These are phyloP conservation scores for Lepidocyrtinus sp. DNA, from an alignment of 2,888 invertebrate species.

Conservation along the genomic window DNA sequence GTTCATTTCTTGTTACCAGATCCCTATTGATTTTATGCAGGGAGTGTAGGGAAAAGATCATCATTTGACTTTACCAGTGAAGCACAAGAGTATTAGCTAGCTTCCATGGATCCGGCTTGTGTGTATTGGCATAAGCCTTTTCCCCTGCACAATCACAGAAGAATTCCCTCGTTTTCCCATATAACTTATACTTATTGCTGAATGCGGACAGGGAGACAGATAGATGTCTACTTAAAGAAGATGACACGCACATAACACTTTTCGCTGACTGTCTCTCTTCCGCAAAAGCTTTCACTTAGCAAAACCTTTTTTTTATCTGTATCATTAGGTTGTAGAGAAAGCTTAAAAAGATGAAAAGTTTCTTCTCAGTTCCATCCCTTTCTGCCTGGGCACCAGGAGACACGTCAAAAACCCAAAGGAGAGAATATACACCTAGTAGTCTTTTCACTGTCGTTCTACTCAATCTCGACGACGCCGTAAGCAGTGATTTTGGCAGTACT, in stretches of 20 bases:
- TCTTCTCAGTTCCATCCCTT: constrained; percentile 16
- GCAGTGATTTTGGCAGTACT: constrained; percentile 45
- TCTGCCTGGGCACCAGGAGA: constrained; percentile 1
- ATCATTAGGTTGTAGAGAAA: not conserved
- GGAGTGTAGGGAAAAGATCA: constrained; percentile 57
- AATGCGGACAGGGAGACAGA: constrained; percentile 18
- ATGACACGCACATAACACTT: constrained; percentile 21
- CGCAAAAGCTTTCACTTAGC: constrained; percentile 39
- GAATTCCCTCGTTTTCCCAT: constrained; percentile 8
- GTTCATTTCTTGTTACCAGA: constrained; percentile 37
- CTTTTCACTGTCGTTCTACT: constrained; percentile 8
- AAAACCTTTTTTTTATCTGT: constrained; percentile 27
- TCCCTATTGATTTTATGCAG: constrained; percentile 65
- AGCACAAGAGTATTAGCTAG: constrained; percentile 5
- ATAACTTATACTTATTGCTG: constrained; percentile 15
- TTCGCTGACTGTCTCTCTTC: constrained; percentile 21
- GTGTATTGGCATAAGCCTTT: not conserved
- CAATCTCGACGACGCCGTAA: constrained; percentile 36
- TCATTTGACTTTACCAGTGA: constrained; percentile 59
- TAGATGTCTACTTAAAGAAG: constrained; percentile 17
- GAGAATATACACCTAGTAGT: constrained; percentile 38
- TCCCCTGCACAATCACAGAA: not conserved
- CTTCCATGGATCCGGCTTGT: not conserved
- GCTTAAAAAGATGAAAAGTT: constrained; percentile 48
- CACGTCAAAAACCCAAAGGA: constrained; percentile 43